phyloP scores from a whole-genome alignment of 1,140 invertebrate genomes.

The Hyles euphorbiae region DNA sequence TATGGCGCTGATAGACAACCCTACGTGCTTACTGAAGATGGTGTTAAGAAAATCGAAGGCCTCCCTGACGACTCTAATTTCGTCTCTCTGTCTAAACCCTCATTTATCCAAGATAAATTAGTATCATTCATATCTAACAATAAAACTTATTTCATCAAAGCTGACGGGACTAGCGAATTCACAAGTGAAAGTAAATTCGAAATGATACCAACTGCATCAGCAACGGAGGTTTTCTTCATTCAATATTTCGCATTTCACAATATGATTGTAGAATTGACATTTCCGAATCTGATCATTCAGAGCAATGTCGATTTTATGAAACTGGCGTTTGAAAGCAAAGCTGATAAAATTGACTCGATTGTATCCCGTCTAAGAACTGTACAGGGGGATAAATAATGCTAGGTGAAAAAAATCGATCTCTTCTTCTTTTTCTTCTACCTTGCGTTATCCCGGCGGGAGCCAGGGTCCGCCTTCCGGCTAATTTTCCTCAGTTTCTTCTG shows the following conservation, averaged over 20 bases:
- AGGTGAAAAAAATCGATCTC: too few species aligned
- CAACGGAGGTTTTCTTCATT: slow-evolving; percentile 36
- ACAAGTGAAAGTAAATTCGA: slow-evolving; percentile 22
- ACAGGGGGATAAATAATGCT: neutral
- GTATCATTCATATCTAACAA: slow-evolving; percentile 32
- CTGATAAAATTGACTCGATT: slow-evolving; percentile 19
- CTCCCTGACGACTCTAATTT: slow-evolving; percentile 26
- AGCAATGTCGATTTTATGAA: slow-evolving; percentile 24
- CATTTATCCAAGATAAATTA: slow-evolving; percentile 34
- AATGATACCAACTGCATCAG: slow-evolving; percentile 39
- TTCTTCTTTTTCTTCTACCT: too few species aligned
- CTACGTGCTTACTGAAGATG: slow-evolving; percentile 27
- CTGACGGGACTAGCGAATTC: slow-evolving; percentile 33
- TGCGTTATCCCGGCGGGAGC: too few species aligned
- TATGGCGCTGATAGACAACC: slow-evolving; percentile 36
- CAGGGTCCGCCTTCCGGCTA: too few species aligned
- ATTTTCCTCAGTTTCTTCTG: too few species aligned
- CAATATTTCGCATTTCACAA: slow-evolving; percentile 48
- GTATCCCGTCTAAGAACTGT: slow-evolving; percentile 12
- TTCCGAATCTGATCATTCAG: slow-evolving; percentile 23
- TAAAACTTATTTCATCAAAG: slow-evolving; percentile 26
- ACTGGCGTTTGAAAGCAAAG: slow-evolving; percentile 15
- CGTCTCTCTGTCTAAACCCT: slow-evolving; percentile 34
- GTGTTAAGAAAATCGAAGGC: slow-evolving; percentile 35
- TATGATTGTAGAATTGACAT: slow-evolving; percentile 52